Base-by-base conservation (phyloP, 2,888 invertebrate genomes). In the Acronicta leporina region DNA sequence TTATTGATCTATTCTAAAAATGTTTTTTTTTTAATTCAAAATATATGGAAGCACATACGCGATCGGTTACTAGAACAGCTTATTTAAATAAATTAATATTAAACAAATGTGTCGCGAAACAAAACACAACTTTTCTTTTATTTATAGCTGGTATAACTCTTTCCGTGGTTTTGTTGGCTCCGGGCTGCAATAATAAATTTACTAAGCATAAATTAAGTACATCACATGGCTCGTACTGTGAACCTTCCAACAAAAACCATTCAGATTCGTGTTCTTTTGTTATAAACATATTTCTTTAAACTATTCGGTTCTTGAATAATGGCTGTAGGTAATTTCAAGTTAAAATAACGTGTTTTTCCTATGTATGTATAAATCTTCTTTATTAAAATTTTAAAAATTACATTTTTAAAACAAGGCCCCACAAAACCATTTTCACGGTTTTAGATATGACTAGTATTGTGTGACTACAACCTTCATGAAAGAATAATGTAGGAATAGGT, bases 141-240 rank as follows among this genome's bases (percentile, higher is more conserved):
- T 87, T 86, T 86, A 84, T 81, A 52, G 70, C 77, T 42, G 53
- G 68, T 77, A 86, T 87, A 87, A 87, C 83, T 87, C 87, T 86
- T 84, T 83, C 71, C 80, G 87, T 60, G 86, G 88, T 75, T 70
- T 75, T 68, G 81, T 79, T 85, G 86, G 85, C 85, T 73, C 77
- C 72, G 75, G 80, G 80, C 71, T 77, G 76, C 77, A 76, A 82
- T 86, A 85, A 86, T 88, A 87, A 87, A 87, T 87, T 83, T 77
- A 78, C 75, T 68, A 78, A 62, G 74, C 73, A 81, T 83, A 85
- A 84, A 87, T 87, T 86, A 84, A 86, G 79, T 83, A 79, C 80
- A 83, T 82, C 72, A 75, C 75, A 74, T 61, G 69, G 77, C 65
- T 69, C 69, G 63, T 67, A 77, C 75, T 86, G 80, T 79, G 82